phyloP scores from a whole-genome alignment of 2,888 invertebrate species.

The Apamea monoglypha region DNA sequence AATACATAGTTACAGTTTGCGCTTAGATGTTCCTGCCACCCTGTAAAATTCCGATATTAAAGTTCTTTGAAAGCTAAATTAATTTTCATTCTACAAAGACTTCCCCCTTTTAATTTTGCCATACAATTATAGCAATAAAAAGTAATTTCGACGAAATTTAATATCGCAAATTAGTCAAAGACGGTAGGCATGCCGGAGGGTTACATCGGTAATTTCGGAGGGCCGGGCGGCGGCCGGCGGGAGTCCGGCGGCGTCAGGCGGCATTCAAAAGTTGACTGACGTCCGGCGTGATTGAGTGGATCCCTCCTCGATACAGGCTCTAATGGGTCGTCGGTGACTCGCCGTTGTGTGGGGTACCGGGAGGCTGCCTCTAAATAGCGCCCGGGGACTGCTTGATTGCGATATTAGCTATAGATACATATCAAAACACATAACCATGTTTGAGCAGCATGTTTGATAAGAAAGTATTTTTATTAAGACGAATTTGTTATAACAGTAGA shows the following conservation, averaged over 20 bases:
- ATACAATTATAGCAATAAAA: constrained; percentile 56
- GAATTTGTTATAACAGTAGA: neutral
- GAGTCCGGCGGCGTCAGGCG: constrained; percentile 73
- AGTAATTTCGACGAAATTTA: constrained; percentile 63
- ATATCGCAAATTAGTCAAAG: constrained; percentile 75
- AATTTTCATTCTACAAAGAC: constrained; percentile 34
- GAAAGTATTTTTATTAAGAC: constrained; percentile 2
- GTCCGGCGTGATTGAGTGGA: constrained; percentile 86
- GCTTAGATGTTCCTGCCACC: neutral
- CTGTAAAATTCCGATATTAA: constrained; percentile 6
- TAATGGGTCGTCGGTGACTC: constrained; percentile 80
- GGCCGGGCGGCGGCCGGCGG: constrained; percentile 65
- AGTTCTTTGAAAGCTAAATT: constrained; percentile 28
- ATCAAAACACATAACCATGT: constrained; percentile 24
- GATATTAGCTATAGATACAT: constrained; percentile 73
- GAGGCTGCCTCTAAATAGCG: constrained; percentile 77
- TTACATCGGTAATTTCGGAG: constrained; percentile 77
- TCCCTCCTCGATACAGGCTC: constrained; percentile 81
- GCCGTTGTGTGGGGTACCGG: constrained; percentile 62
- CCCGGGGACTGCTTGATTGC: constrained; percentile 79
- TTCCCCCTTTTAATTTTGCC: constrained; percentile 41
- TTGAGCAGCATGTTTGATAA: constrained; percentile 8
- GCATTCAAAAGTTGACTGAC: constrained; percentile 85
- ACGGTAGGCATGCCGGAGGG: constrained; percentile 67
- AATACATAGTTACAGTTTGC: neutral